These are phyloP conservation scores for Argynnis bischoffii DNA, from an alignment of 2,888 invertebrate genomes.

Conservation along the genomic window DNA sequence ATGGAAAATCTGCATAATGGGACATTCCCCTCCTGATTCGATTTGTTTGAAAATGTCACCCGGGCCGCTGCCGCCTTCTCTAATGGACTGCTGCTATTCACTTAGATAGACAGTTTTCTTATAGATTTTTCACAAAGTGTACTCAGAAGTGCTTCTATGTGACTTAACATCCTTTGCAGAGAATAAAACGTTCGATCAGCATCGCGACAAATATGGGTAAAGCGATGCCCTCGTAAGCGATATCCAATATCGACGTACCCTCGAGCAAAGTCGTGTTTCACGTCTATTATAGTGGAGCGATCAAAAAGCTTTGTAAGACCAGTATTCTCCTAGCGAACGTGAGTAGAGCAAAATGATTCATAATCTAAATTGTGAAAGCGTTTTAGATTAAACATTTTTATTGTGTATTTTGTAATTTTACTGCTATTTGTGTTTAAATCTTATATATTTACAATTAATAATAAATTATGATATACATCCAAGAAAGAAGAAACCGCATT, in stretches of 20 bases:
- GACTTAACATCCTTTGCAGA: constrained; percentile 57
- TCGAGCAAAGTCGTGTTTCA: constrained; percentile 54
- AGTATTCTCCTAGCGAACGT: constrained; percentile 31
- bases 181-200: constrained; percentile 55
- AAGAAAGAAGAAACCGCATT: no score
- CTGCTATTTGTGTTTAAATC: background rate
- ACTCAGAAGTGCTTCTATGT: constrained; percentile 56
- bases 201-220: constrained; percentile 54
- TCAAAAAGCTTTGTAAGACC: constrained; percentile 33
- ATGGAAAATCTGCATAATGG: constrained; percentile 79
- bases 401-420: background rate
- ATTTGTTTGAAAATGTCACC: constrained; percentile 68
- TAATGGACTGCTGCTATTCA: constrained; percentile 70
- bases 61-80: constrained; percentile 47
- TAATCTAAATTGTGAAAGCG: background rate
- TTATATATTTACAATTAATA: background rate
- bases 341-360: constrained; percentile 24
- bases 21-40: constrained; percentile 66
- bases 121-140: constrained; percentile 58
- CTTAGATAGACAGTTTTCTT: constrained; percentile 59
- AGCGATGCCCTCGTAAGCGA: constrained; percentile 58
- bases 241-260: constrained; percentile 64
- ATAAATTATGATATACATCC: no score
- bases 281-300: constrained; percentile 50
- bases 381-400: background rate